phyloP scores from a whole-genome alignment of 2,113 vertebrate species.

The Chunga burmeisteri region DNA sequence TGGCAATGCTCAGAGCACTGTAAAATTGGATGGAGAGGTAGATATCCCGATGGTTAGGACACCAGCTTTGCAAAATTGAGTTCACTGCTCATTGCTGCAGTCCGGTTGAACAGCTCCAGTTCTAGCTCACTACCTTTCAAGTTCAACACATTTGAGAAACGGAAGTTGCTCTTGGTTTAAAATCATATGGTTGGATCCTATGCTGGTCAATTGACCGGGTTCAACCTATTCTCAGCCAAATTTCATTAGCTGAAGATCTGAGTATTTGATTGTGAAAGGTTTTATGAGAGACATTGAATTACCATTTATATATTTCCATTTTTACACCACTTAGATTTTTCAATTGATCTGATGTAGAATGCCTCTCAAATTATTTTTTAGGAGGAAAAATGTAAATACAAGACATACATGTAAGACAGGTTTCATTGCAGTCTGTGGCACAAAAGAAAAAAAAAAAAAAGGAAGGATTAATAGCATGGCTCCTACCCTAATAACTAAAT shows the following conservation, averaged over 20 bases:
- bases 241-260: background rate
- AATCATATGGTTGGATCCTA: background rate
- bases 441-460: background rate
- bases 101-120: background rate
- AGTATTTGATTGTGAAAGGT: background rate
- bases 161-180: background rate
- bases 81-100: background rate
- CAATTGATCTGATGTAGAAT: background rate
- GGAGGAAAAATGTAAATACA: background rate
- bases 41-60: background rate
- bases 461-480: background rate
- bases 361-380: background rate
- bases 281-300: background rate
- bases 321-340: background rate
- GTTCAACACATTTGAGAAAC: background rate
- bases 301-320: background rate
- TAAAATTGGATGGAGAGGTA: background rate
- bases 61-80: background rate
- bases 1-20: background rate
- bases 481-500: background rate
- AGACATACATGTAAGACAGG: background rate
- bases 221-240: background rate
- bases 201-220: background rate
- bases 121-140: background rate
- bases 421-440: background rate